These are phyloP conservation scores for Protaetia brevitarsis DNA, from an alignment of 1,140 invertebrate species.

Conservation along the genomic window DNA sequence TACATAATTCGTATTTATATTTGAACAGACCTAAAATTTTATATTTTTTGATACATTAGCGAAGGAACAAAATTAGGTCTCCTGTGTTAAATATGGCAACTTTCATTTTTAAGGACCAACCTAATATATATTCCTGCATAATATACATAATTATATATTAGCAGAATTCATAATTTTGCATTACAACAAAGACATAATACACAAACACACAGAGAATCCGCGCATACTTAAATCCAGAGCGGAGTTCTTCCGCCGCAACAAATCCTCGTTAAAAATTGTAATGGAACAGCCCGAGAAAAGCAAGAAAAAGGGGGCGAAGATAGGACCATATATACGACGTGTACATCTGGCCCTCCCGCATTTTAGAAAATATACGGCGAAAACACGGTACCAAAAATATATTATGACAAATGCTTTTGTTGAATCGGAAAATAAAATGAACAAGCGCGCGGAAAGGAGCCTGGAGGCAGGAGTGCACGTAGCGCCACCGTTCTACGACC, in stretches of 20 bases:
- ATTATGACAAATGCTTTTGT: constrained; percentile 23
- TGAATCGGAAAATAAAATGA: constrained; percentile 24
- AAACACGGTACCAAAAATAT: constrained; percentile 10
- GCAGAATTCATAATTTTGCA: no score
- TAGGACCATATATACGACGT: neutral
- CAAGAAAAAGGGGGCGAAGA: neutral
- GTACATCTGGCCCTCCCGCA: no score
- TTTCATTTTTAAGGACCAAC: no score
- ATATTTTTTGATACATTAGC: no score
- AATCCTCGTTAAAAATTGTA: constrained; percentile 3
- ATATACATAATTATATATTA: no score
- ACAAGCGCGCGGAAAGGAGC: neutral
- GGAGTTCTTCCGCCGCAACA: neutral
- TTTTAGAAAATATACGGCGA: constrained; percentile 1
- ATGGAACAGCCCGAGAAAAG: neutral
- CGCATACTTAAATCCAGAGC: neutral
- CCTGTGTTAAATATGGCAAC: no score
- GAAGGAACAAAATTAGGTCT: no score
- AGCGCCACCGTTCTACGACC: neutral
- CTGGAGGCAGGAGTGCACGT: neutral
- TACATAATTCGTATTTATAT: no score
- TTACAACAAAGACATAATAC: neutral
- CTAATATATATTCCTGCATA: no score
- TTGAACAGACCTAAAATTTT: no score
- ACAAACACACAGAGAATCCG: neutral